Evolutionary conservation across 2,113 vertebrate species (phyloP), one percentile per base, ranked within the genome.

Genomic region (Pluvialis apricaria): DNA sequence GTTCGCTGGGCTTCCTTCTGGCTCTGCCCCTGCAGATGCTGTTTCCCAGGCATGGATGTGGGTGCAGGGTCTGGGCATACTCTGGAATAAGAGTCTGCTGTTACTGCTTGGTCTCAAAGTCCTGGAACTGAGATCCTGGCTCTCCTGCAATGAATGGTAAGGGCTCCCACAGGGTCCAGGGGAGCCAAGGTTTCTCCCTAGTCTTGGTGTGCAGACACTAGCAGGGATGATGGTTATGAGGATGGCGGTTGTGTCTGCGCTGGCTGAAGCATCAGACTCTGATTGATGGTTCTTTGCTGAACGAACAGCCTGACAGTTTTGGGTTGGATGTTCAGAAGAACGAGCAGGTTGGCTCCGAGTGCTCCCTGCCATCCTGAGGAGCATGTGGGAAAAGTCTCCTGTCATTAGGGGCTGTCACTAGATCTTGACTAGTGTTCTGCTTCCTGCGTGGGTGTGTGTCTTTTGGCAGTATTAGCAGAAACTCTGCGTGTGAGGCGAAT

Each of bases 1-100:
- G 55, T 87, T 86, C 4, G 22, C 45, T 42, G 71, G 81, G 72
- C 68, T 96, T 88, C 84, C 76, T 81, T 88, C 75, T 86, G 80
- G 86, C 93, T 96, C 93, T 94, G 93, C 79, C 92, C 87, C 88
- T 95, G 80, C 90, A 93, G 89, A 93, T 94, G 86, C 84, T 89
- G 94, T 61, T 88, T 83, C 87, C 82, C 79, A n/a, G 68, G 87
- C 78, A 65, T 77, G 85, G 95, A 88, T 90, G 70, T 88, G 92
- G 82, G 92, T 94, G 91, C 88, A 84, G 88, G 94, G 93, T 77
- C 87, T 95, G 94, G 80, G 89, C 68, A 83, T 80, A 76, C 77
- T 88, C 60, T 87, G 84, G 82, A 89, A n/a, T 92, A 93, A 89
- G 86, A 86, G 86, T 90, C 92, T 96, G 90, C 88, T 95, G 82